Conservation (phyloP, 2,888 invertebrate genomes). For the Ornithoptera alexandrae region DNA sequence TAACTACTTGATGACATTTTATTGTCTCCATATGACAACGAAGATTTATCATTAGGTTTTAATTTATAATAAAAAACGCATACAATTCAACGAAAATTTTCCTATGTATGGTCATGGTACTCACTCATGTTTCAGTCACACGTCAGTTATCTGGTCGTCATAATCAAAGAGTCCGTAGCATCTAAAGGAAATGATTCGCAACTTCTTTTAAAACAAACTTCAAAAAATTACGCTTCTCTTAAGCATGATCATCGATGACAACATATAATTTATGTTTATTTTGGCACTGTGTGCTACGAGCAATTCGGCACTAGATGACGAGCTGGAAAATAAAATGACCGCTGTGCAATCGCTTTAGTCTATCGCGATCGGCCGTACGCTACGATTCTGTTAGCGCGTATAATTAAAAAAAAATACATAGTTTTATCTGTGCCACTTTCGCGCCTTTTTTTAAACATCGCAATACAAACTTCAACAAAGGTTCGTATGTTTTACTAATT, state of each 20-base stretch:
- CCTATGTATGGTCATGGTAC: background rate
- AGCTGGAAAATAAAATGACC: conserved; percentile 20
- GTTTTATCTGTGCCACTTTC: conserved; percentile 2
- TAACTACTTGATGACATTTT: background rate
- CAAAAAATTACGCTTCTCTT: conserved; percentile 10
- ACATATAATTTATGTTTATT: conserved; percentile 14
- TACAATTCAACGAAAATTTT: background rate
- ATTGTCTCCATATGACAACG: background rate
- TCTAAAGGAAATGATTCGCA: background rate
- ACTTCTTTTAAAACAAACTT: background rate
- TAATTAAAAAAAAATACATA: background rate
- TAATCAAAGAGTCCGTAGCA: too few relatives aligned
- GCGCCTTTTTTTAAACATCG: background rate
- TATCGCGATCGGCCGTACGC: conserved; percentile 16
- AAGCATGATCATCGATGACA: conserved; percentile 5
- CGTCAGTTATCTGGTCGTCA: background rate
- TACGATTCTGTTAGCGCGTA: conserved; percentile 3
- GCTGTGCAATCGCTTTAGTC: conserved; percentile 6
- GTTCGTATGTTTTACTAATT: background rate
- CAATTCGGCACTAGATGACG: conserved; percentile 7
- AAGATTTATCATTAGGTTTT: background rate
- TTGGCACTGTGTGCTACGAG: conserved; percentile 12
- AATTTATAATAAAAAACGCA: too few relatives aligned
- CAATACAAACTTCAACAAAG: background rate
- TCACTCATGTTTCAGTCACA: background rate